Evolutionary conservation across 2,888 invertebrate genomes (phyloP), one percentile per base, ranked within the genome.

Genomic region (Mesodorylaimus sp.): DNA sequence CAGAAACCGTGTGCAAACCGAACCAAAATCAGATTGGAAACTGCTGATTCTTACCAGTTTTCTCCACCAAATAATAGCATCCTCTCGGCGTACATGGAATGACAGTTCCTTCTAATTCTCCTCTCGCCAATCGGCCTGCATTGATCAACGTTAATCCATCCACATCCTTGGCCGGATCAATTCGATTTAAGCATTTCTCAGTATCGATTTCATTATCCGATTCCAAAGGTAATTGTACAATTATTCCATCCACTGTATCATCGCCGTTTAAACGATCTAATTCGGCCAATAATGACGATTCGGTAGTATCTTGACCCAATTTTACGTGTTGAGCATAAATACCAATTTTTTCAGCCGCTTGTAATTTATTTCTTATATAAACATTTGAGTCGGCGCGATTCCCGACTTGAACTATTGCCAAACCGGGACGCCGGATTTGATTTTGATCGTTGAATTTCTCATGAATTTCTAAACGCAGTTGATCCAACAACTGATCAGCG

Each of bases 51-150:
- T n/a, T n/a, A 48, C 49, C 71, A 55, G 71, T 74, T 72, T 72
- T 76, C 67, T 81, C 83, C 58, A 88, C 86, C 5, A 93, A 75
- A 66, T 95, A 88, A 54, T 97, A 75, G 63, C 87, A 87, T 2
- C 95, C 97, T 55, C 82, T 81, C 0, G 97, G 93, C 0, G 97
- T 99, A 68, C 97, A 99, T 0, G 97, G 93, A 46, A 93, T 68
- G 66, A 93, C 89, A 1, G 76, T 73, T 26, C 59, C 60, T 13
- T 68, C 65, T 60, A 89, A 72, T 65, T 93, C 87, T 1, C 91
- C 91, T 51, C 86, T 79, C 0, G 89, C 81, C 2, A 87, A 76
- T 54, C 81, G 79, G 1, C 95, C 97, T 64, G 93, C 89, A 69
- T 95, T 99, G 44, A 83, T 76, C 1, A 87, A 57, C 7, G 63